Percentiles rank a stretch among this genome's conserved stretches.
Evolutionary conservation across 2,113 vertebrate genomes (phyloP).

Genomic region (Tragelaphus scriptus): DNA sequence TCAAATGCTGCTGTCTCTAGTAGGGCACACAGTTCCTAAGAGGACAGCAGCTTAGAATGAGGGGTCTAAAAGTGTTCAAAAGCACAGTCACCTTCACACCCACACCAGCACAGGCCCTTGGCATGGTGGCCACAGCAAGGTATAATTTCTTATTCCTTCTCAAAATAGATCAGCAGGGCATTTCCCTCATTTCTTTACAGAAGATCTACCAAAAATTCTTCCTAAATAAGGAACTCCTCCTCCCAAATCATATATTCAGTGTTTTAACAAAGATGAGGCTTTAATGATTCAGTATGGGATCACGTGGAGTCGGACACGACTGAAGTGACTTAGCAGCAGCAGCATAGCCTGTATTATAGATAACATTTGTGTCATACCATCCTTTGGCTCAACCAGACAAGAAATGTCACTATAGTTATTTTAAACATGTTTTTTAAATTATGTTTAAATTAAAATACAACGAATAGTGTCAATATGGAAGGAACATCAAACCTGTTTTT

Average conservation of each 20-base stretch:
- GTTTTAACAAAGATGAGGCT: background rate
- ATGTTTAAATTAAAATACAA: slow-evolving; percentile 39
- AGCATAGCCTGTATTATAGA: background rate
- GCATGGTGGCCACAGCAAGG: background rate
- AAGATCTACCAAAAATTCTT: background rate
- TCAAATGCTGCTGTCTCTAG: background rate
- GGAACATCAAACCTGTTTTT: background rate
- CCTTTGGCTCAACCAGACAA: background rate
- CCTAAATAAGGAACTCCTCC: background rate
- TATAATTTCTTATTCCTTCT: background rate
- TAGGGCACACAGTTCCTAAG: background rate
- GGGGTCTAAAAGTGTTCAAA: background rate
- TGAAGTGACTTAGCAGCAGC: too few species aligned
- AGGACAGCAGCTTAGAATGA: background rate
- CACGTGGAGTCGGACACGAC: too few species aligned
- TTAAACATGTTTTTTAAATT: slow-evolving; percentile 44
- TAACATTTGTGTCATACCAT: background rate
- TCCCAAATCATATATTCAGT: background rate
- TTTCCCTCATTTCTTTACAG: background rate
- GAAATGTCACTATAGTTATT: slow-evolving; percentile 13
- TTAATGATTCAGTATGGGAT: background rate
- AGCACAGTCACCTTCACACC: background rate
- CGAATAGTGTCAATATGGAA: background rate
- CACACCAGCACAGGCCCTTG: background rate
- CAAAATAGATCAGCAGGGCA: background rate